Conservation (phyloP, 2,797 vertebrate species). For the Trachurus trachurus region DNA sequence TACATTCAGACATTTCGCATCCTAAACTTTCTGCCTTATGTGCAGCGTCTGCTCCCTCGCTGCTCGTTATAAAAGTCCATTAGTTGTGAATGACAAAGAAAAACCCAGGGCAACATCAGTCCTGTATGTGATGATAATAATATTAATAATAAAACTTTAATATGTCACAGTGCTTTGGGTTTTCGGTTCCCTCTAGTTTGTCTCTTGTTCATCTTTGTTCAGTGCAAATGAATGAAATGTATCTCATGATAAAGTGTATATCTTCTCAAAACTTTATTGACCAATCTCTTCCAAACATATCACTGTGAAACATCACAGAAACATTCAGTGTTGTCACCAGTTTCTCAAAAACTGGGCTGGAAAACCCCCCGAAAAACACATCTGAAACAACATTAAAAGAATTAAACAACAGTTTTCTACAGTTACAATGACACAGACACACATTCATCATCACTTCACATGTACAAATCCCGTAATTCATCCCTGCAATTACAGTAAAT, state of each 20-base stretch:
- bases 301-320: too few relatives aligned
- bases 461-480: neutral
- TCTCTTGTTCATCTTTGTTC: too few relatives aligned
- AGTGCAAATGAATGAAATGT: too few relatives aligned
- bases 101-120: neutral
- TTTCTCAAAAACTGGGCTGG: neutral
- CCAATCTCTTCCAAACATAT: too few relatives aligned
- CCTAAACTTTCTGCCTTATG: neutral
- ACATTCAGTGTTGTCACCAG: neutral
- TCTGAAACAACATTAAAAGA: neutral
- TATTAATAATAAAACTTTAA: neutral
- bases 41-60: neutral
- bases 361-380: neutral
- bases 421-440: too few relatives aligned
- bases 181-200: too few relatives aligned
- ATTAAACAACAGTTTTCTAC: neutral
- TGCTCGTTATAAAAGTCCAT: neutral
- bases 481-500: too few relatives aligned
- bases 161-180: neutral
- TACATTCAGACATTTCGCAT: slow-evolving; percentile 16
- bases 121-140: neutral
- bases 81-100: neutral
- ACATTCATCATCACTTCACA: too few relatives aligned
- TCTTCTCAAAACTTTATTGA: too few relatives aligned
- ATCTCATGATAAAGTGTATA: too few relatives aligned